Percentiles rank a stretch among this genome's conserved stretches.
These are phyloP conservation scores for Scatophagus argus DNA, from an alignment of 2,113 vertebrate species.

Conservation along the genomic window DNA sequence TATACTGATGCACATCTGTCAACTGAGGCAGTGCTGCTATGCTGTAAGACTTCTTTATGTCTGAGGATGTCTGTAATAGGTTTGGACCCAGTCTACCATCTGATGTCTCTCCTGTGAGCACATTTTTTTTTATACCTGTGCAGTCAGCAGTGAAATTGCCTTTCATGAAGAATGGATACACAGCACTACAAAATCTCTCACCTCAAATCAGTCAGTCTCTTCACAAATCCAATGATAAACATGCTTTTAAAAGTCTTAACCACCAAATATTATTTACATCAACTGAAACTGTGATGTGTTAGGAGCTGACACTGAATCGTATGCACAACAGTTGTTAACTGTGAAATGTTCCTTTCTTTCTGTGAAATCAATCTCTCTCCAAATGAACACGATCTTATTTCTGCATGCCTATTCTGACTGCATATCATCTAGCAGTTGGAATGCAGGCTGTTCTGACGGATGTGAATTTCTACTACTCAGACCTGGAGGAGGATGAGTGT, in stretches of 20 bases:
- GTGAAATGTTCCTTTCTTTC: no score
- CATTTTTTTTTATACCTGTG: no score
- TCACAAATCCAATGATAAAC: background rate
- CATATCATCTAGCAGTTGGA: background rate
- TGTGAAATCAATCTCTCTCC: no score
- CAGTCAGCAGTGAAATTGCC: background rate
- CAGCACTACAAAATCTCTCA: background rate
- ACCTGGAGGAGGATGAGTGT: background rate
- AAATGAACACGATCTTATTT: background rate
- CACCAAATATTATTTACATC: no score
- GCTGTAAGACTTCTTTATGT: background rate
- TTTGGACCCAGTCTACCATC: no score
- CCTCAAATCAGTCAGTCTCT: background rate
- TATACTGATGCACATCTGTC: slow-evolving; percentile 60
- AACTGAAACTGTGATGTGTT: background rate
- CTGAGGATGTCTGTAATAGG: background rate
- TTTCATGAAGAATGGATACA: background rate
- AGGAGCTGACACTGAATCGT: background rate
- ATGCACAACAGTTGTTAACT: background rate
- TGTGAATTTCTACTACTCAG: background rate
- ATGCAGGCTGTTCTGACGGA: slow-evolving; percentile 18
- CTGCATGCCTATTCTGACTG: background rate
- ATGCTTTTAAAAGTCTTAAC: background rate
- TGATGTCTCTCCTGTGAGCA: no score
- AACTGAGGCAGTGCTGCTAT: slow-evolving; percentile 13